phyloP scores from a whole-genome alignment of 1,140 invertebrate genomes.

The Heliconius melpomene region DNA sequence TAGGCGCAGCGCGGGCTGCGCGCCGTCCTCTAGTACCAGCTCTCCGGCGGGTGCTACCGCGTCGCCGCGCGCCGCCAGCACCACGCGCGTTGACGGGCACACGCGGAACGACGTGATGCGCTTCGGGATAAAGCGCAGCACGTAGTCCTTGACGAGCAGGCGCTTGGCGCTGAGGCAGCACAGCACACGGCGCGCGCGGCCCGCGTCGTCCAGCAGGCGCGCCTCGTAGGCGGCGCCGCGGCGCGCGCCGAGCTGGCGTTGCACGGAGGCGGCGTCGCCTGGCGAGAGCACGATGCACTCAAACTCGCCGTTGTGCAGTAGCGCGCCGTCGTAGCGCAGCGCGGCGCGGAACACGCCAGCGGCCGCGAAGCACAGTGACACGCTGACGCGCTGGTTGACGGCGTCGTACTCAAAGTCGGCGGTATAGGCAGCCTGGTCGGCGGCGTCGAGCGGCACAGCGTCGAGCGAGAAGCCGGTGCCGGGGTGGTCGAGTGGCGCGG shows the following conservation, averaged over 20 bases:
- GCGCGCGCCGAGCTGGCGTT: slow-evolving; percentile 92
- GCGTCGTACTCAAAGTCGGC: slow-evolving; percentile 78
- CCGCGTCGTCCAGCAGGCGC: slow-evolving; percentile 82
- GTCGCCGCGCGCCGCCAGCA: slow-evolving; percentile 81
- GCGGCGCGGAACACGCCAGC: slow-evolving; percentile 91
- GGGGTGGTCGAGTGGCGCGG: slow-evolving; percentile 63
- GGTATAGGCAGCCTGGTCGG: slow-evolving; percentile 24
- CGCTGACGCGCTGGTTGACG: slow-evolving; percentile 81
- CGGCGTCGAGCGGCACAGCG: slow-evolving; percentile 43
- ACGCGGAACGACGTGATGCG: slow-evolving; percentile 94
- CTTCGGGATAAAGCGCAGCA: slow-evolving; percentile 95
- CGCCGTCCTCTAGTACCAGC: slow-evolving; percentile 93
- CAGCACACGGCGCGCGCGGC: slow-evolving; percentile 89
- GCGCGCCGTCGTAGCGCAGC: slow-evolving; percentile 88
- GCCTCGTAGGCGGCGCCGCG: slow-evolving; percentile 92
- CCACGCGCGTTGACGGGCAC: slow-evolving; percentile 85
- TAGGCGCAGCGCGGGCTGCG: slow-evolving; percentile 92
- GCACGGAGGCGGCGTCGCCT: slow-evolving; percentile 90
- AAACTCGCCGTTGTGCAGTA: slow-evolving; percentile 94
- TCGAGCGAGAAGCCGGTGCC: slow-evolving; percentile 38
- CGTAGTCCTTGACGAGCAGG: slow-evolving; percentile 94
- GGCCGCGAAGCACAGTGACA: slow-evolving; percentile 79
- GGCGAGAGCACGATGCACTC: slow-evolving; percentile 93
- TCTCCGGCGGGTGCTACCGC: slow-evolving; percentile 80
- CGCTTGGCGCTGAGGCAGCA: slow-evolving; percentile 93